A percentile compares a stretch with the other conserved stretches of the same genome.
phyloP scores from a whole-genome alignment of 2,797 vertebrate genomes.

The Peromyscus attwateri region DNA sequence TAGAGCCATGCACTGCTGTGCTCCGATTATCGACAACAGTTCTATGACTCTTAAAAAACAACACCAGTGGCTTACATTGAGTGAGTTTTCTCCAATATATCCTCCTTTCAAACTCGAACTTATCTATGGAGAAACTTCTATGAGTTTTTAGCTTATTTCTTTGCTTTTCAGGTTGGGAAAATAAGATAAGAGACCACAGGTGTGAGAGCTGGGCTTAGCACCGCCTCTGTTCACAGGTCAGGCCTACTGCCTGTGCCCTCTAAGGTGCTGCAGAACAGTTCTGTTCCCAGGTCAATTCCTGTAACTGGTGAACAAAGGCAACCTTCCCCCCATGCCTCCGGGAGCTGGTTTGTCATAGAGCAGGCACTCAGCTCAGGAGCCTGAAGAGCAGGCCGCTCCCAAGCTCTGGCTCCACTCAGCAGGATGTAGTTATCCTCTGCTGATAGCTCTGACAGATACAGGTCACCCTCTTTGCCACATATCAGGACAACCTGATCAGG shows the following conservation, averaged over 20 bases:
- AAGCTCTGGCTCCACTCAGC: not conserved
- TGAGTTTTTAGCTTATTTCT: constrained; percentile 17
- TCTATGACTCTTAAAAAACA: not conserved
- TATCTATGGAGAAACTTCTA: not conserved
- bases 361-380: not conserved
- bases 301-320: not conserved
- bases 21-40: not conserved
- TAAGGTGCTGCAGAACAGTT: not conserved
- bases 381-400: not conserved
- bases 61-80: not conserved
- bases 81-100: not conserved
- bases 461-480: not conserved
- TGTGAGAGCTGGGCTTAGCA: not conserved
- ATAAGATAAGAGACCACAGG: not conserved
- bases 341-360: not conserved
- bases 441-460: constrained; percentile 33
- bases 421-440: not conserved
- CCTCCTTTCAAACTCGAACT: constrained; percentile 32
- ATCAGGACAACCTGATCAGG: not conserved
- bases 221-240: not conserved
- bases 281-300: not conserved
- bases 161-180: constrained; percentile 29
- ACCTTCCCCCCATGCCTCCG: not conserved
- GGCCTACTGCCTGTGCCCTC: not conserved
- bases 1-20: not conserved